Base-by-base conservation (phyloP, 1,140 invertebrate species). In the Adoxophyes honmai region DNA sequence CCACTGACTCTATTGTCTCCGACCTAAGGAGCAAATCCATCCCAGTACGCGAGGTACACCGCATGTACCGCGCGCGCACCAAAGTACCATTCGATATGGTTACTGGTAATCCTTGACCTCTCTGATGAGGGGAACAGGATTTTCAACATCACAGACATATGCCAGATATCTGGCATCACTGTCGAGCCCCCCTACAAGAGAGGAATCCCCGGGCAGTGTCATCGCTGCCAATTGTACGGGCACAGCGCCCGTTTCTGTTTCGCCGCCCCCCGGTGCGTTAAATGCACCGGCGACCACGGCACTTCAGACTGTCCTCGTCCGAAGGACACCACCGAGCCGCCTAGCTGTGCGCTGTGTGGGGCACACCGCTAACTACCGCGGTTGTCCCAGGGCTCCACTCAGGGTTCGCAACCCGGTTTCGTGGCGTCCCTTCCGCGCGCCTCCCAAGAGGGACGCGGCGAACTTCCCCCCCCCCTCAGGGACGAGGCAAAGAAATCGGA, bases 141-240 rank as follows among this genome's bases (percentile, higher is more conserved):
- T 1, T 61, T 55, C n/a, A 9, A 55, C 0, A 0, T 65, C 0
- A 36, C 55, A 21, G 18, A 42, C 1, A 4, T 64, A 4, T 55
- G 44, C 11, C 2, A 11, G 1, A 28, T 57, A 1, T 56, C 35
- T 0, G 54, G 55, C 0, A 8, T 67, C 0, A 14, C 1, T 1
- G 14, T 66, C 0, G 67, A 69, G 37, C 16, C 39, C 0, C 53
- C 59, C 0, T 34, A 35, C 1, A 61, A 53, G 4, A 5, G 9
- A 0, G 42, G 33, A 0, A n/a, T 13, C 0, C 34, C 64, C 0
- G 57, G 54, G 0, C 75, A 80, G 15, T 80, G 73, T 14, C 62
- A 70, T 4, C 53, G 58, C 0, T 78, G 75, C 63, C 75, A 78
- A 18, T 16, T 38, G 0, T 77, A 68, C 34, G 67, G 67, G 0